A percentile compares a stretch with the other conserved stretches of the same genome.
These are phyloP conservation scores for Cairina moschata DNA, from an alignment of 2,113 vertebrate genomes.

Conservation along the genomic window DNA sequence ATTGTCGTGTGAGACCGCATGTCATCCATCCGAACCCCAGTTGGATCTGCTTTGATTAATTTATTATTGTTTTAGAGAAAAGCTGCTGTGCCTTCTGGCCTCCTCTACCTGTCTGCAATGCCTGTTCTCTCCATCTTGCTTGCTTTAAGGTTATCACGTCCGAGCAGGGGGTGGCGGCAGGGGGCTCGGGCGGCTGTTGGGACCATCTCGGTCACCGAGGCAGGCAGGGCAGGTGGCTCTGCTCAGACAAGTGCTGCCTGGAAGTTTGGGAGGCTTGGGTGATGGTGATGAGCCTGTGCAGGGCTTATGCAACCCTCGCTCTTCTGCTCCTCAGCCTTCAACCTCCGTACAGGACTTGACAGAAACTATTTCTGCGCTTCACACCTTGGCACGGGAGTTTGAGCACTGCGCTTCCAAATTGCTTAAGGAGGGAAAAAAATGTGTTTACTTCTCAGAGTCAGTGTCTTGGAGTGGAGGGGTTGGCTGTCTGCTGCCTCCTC, in stretches of 20 bases:
- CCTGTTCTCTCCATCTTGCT: not conserved
- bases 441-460: not conserved
- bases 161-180: not conserved
- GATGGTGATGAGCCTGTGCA: not conserved
- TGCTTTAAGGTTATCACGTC: not conserved
- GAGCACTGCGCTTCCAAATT: not conserved
- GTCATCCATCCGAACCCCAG: no score
- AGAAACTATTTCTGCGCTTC: not conserved
- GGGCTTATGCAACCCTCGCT: not conserved
- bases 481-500: not conserved
- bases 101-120: not conserved
- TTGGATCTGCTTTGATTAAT: no score
- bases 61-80: not conserved
- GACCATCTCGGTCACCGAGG: not conserved
- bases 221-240: no score
- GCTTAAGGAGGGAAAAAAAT: not conserved
- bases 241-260: fast-evolving
- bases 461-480: not conserved
- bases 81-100: not conserved
- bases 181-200: not conserved
- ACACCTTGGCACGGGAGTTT: fast-evolving
- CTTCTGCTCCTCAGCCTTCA: not conserved
- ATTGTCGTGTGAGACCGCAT: no score
- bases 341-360: not conserved
- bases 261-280: not conserved